Conservation (phyloP, 2,888 invertebrate genomes). For the Linyphia triangularis region DNA sequence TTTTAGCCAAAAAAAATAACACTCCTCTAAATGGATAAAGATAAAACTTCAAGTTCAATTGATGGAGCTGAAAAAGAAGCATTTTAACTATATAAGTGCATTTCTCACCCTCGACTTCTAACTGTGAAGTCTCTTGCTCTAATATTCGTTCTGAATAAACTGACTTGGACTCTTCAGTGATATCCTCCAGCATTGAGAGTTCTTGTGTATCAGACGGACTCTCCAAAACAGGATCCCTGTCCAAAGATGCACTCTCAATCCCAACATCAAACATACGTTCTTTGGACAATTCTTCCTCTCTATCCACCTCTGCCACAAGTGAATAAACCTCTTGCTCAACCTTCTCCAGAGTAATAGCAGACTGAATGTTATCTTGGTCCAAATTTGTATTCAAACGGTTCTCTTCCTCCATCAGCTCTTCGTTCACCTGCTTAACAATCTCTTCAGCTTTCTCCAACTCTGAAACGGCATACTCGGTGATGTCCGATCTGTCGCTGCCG, state of each 20-base stretch:
- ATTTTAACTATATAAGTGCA: slow-evolving; percentile 34
- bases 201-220: slow-evolving; percentile 12
- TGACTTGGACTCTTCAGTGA: slow-evolving; percentile 9
- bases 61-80: neutral
- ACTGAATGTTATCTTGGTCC: neutral
- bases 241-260: too few species aligned
- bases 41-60: neutral
- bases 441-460: slow-evolving; percentile 68
- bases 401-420: slow-evolving; percentile 51
- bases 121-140: slow-evolving; percentile 19
- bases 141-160: neutral
- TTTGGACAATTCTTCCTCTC: slow-evolving; percentile 61
- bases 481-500: slow-evolving; percentile 13
- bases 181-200: slow-evolving; percentile 3
- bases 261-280: slow-evolving; percentile 4
- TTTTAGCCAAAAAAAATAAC: too few species aligned
- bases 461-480: slow-evolving; percentile 46
- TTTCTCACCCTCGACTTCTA: slow-evolving; percentile 65
- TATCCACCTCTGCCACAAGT: slow-evolving; percentile 67
- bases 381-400: slow-evolving; percentile 22
- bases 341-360: slow-evolving; percentile 62
- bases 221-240: slow-evolving; percentile 6
- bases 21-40: too few species aligned
- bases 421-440: slow-evolving; percentile 66
- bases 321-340: slow-evolving; percentile 70